These are phyloP conservation scores for Platichthys stellatus DNA, from an alignment of 2,113 vertebrate genomes.

Conservation along the genomic window DNA sequence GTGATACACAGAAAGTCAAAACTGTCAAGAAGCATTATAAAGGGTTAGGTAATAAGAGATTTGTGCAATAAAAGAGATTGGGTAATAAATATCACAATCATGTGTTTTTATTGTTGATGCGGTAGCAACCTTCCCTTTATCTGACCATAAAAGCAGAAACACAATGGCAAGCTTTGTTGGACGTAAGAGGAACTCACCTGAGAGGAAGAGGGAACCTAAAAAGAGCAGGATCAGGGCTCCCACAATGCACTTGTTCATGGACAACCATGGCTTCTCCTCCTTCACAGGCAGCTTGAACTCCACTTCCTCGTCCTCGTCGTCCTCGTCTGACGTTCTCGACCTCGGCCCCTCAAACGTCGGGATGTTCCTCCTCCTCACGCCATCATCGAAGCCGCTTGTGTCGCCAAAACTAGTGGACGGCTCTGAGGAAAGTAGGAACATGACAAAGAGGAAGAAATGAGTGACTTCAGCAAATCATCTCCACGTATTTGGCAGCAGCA, in stretches of 20 bases:
- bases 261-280: constrained; percentile 76
- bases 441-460: not conserved
- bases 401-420: constrained; percentile 40
- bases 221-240: constrained; percentile 84
- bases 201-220: constrained; percentile 87
- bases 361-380: constrained; percentile 72
- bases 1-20: not conserved
- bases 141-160: constrained; percentile 27
- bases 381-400: constrained; percentile 58
- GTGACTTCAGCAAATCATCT: constrained; percentile 38
- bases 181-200: constrained; percentile 80
- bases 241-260: constrained; percentile 84
- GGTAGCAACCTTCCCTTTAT: not conserved
- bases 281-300: constrained; percentile 73
- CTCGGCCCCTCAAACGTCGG: constrained; percentile 57
- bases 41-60: not conserved
- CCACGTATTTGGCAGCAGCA: constrained; percentile 19
- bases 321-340: constrained; percentile 78
- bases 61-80: too few species aligned
- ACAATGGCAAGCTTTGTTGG: not conserved
- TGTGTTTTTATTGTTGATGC: not conserved
- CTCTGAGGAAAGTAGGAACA: constrained; percentile 25
- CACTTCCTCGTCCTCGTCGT: constrained; percentile 79
- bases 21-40: not conserved
- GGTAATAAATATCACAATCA: not conserved